These are phyloP conservation scores for Pogonocherus hispidulus DNA, from an alignment of 2,888 invertebrate genomes.

Conservation along the genomic window DNA sequence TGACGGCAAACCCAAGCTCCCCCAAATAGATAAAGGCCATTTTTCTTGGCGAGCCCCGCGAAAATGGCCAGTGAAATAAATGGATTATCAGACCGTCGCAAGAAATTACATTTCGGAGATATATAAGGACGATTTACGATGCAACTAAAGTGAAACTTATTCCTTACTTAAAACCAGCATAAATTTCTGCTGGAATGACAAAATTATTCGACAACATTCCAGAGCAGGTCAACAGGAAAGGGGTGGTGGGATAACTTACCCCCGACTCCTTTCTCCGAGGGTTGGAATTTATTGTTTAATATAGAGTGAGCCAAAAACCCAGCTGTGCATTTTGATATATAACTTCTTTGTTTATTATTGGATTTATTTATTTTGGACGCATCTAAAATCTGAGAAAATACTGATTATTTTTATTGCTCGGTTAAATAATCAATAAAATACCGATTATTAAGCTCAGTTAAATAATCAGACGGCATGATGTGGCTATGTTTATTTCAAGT, in stretches of 20 bases:
- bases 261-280: not conserved
- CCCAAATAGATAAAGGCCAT: not conserved
- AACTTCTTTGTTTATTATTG: no score
- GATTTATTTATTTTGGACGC: no score
- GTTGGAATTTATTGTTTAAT: not conserved
- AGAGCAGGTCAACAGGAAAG: not conserved
- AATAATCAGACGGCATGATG: no score
- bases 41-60: not conserved
- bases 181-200: not conserved
- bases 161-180: not conserved
- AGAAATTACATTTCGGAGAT: not conserved
- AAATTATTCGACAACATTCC: slow-evolving; percentile 6
- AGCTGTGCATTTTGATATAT: no score
- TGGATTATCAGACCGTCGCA: not conserved
- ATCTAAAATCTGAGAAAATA: no score
- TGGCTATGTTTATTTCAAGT: no score
- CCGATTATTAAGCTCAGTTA: no score
- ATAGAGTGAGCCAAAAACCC: no score
- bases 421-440: no score
- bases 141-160: not conserved
- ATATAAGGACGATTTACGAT: not conserved
- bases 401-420: no score
- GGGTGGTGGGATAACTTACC: no score
- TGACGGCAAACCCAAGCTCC: not conserved
- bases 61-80: not conserved